These are phyloP conservation scores for Enteromius fasciolatus DNA, from an alignment of 2,797 vertebrate species.

Conservation along the genomic window DNA sequence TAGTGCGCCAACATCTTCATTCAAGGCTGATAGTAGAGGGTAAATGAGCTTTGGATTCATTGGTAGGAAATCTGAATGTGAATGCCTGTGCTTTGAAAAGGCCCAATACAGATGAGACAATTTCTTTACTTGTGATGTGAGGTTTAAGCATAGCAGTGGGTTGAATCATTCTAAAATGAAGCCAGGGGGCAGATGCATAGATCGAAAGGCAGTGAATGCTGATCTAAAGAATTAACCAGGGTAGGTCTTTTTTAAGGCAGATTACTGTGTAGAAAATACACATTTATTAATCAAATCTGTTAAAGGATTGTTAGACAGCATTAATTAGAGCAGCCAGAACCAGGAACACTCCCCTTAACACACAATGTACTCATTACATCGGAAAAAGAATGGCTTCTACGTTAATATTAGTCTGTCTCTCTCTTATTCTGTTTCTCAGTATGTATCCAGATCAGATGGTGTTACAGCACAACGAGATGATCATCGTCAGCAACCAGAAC, in stretches of 20 bases:
- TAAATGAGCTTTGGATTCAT: slow-evolving; percentile 47
- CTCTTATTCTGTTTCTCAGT: too few relatives aligned
- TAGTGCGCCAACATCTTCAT: slow-evolving; percentile 54
- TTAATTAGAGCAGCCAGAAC: too few relatives aligned
- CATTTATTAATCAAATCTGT: too few relatives aligned
- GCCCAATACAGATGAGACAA: slow-evolving; percentile 4
- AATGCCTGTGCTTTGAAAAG: slow-evolving; percentile 39
- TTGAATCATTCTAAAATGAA: slow-evolving; percentile 23
- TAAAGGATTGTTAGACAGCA: too few relatives aligned
- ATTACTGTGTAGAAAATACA: background rate
- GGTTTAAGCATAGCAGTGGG: slow-evolving; percentile 14
- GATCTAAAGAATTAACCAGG: background rate
- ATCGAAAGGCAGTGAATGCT: slow-evolving; percentile 19
- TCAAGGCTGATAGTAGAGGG: slow-evolving; percentile 48
- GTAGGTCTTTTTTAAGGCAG: background rate
- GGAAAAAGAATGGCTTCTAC: too few relatives aligned
- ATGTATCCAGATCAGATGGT: too few relatives aligned
- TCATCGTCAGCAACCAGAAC: too few relatives aligned
- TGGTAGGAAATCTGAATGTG: slow-evolving; percentile 50
- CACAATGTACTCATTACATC: too few relatives aligned
- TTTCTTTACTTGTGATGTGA: slow-evolving; percentile 16
- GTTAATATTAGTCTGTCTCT: too few relatives aligned
- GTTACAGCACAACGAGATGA: too few relatives aligned
- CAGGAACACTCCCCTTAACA: too few relatives aligned
- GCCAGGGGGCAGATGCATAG: background rate